Percentiles rank a stretch among this genome's conserved stretches.
Conservation (phyloP, 2,113 vertebrate species). For the Megaleporinus macrocephalus region DNA sequence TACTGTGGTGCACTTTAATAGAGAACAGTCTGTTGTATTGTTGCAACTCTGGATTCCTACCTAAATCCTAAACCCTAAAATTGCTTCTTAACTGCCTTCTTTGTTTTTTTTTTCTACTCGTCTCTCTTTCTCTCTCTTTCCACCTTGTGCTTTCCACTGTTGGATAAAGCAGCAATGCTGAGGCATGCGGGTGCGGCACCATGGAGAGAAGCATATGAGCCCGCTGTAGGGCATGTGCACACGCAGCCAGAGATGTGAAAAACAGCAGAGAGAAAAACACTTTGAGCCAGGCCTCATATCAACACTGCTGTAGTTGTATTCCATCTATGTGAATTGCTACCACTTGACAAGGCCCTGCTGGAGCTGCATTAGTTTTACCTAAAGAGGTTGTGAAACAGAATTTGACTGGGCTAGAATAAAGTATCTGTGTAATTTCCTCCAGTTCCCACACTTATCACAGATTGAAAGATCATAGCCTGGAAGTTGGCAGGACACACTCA, state of each 20-base stretch:
- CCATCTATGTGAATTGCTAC: background rate
- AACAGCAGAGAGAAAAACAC: background rate
- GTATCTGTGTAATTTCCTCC: too few relatives aligned
- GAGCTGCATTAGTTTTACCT: too few relatives aligned
- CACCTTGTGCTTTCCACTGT: background rate
- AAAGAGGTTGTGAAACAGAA: too few relatives aligned
- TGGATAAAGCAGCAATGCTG: background rate
- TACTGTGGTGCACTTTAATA: too few relatives aligned
- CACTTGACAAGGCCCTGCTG: background rate
- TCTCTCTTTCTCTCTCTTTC: background rate
- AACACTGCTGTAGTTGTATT: background rate
- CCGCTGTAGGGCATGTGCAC: background rate
- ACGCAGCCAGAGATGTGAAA: background rate
- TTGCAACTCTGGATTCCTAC: too few relatives aligned
- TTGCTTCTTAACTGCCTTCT: background rate
- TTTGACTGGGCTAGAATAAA: too few relatives aligned
- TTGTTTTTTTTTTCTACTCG: background rate
- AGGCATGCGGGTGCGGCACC: background rate
- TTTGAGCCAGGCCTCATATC: background rate
- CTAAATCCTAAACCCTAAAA: too few relatives aligned
- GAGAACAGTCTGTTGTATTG: too few relatives aligned
- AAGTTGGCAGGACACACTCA: too few relatives aligned
- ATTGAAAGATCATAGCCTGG: too few relatives aligned
- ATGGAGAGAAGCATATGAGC: constrained; percentile 22
- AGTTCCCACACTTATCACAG: too few relatives aligned